Percentiles rank a stretch among this genome's conserved stretches.
These are phyloP conservation scores for Nomada ruficornis DNA, from an alignment of 2,888 invertebrate species.

Conservation along the genomic window DNA sequence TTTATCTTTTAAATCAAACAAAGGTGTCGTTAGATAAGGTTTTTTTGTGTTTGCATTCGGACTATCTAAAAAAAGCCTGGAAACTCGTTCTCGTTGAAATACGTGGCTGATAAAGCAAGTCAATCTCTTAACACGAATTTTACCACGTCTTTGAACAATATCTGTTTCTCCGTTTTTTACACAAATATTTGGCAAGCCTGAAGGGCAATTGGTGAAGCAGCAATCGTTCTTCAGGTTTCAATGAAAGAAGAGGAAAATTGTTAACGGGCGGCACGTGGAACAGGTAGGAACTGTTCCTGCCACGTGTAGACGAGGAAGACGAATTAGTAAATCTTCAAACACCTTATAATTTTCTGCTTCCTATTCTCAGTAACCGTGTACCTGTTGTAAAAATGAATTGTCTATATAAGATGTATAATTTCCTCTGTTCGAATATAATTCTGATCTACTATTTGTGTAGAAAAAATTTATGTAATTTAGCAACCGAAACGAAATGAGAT, in stretches of 20 bases:
- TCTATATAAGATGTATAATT: too few relatives aligned
- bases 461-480: too few relatives aligned
- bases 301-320: not conserved
- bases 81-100: not conserved
- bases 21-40: not conserved
- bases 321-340: not conserved
- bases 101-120: not conserved
- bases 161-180: not conserved
- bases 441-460: too few relatives aligned
- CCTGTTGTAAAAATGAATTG: not conserved
- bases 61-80: not conserved
- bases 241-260: not conserved
- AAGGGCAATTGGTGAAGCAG: not conserved
- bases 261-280: not conserved
- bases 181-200: not conserved
- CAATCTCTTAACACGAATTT: conserved; percentile 1
- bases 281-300: not conserved
- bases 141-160: not conserved
- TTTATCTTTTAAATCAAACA: not conserved
- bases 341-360: too few relatives aligned
- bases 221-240: not conserved
- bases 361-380: too few relatives aligned
- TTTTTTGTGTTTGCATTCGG: not conserved
- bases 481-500: too few relatives aligned
- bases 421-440: too few relatives aligned